Evolutionary conservation across 2,888 invertebrate genomes (phyloP).

Genomic region (Petrolisthes manimaculis): DNA sequence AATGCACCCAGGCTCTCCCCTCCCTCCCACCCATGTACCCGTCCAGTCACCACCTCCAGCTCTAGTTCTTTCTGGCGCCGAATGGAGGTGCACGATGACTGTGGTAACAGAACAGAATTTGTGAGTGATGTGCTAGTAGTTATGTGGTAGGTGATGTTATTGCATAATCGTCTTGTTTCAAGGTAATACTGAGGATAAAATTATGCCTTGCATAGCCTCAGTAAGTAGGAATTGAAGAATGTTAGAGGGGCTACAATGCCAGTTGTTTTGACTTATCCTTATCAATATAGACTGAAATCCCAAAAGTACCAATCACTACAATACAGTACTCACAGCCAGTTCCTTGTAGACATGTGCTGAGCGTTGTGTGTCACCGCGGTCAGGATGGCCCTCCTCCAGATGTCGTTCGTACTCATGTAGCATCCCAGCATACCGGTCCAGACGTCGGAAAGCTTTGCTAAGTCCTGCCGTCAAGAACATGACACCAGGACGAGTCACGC

Average conservation of each 20-base stretch:
- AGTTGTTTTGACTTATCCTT: no score
- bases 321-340: constrained; percentile 81
- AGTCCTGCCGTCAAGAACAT: constrained; percentile 91
- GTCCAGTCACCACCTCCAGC: constrained; percentile 92
- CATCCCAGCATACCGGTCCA: constrained; percentile 87
- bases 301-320: neutral
- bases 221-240: no score
- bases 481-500: constrained; percentile 87
- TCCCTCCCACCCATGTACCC: constrained; percentile 96
- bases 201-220: no score
- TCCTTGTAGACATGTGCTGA: constrained; percentile 95
- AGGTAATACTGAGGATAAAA: no score
- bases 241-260: no score
- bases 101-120: constrained; percentile 42
- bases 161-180: no score
- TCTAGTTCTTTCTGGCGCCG: constrained; percentile 96
- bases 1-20: constrained; percentile 73
- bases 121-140: neutral
- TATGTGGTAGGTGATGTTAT: no score
- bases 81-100: constrained; percentile 88
- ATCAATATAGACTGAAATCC: no score
- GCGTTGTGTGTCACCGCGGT: constrained; percentile 95
- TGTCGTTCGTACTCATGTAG: constrained; percentile 95
- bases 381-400: constrained; percentile 93
- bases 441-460: constrained; percentile 93